These are phyloP conservation scores for Brevimyrus niger DNA, from an alignment of 2,113 vertebrate genomes.

Conservation along the genomic window DNA sequence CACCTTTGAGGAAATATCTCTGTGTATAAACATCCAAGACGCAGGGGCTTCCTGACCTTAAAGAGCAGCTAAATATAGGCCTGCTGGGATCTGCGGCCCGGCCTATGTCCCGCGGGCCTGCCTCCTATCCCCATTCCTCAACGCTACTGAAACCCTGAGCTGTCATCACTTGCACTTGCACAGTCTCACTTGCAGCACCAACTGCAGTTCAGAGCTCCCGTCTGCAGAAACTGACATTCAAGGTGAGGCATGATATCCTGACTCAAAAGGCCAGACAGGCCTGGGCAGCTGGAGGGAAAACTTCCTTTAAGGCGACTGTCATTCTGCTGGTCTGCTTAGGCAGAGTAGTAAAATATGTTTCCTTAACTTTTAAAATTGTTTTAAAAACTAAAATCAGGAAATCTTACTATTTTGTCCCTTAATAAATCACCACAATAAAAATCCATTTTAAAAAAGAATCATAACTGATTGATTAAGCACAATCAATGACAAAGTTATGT, in stretches of 20 bases:
- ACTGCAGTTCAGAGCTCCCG: background rate
- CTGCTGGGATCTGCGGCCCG: background rate
- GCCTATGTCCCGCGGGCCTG: background rate
- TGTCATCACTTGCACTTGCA: background rate
- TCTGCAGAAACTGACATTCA: background rate
- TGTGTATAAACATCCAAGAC: background rate
- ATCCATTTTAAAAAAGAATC: background rate
- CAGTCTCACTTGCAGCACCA: background rate
- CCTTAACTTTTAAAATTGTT: background rate
- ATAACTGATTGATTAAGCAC: background rate
- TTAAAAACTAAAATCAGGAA: background rate
- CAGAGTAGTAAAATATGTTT: background rate
- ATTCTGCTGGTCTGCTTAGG: background rate
- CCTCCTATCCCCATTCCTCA: background rate
- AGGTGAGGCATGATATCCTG: background rate
- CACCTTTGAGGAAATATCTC: conserved; percentile 8
- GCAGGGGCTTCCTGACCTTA: background rate
- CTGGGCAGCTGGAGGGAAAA: background rate
- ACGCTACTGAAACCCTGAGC: background rate
- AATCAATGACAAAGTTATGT: background rate
- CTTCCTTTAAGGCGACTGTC: background rate
- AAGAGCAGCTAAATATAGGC: conserved; percentile 9
- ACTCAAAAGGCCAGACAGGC: background rate
- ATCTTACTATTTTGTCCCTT: background rate
- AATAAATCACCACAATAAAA: background rate